Percentiles rank a stretch among this genome's conserved stretches.
Evolutionary conservation across 2,888 invertebrate genomes (phyloP).

Genomic region (Cryptosula pallasiana): DNA sequence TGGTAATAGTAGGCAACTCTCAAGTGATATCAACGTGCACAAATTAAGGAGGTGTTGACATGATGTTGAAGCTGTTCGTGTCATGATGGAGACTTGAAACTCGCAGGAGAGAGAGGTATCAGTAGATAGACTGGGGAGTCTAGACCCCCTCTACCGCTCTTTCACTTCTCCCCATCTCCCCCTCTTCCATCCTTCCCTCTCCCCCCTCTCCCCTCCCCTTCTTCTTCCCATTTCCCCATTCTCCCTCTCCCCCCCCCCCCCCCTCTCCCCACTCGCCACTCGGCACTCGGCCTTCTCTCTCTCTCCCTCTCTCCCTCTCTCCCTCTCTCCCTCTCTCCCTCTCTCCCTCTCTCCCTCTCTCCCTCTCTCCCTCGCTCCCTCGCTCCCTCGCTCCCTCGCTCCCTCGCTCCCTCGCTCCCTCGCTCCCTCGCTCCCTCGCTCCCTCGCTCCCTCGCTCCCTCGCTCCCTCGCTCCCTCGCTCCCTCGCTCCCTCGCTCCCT

Average conservation of each 20-base stretch:
- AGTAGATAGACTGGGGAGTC: too few relatives aligned
- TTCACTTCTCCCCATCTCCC: too few relatives aligned
- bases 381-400: slow-evolving; percentile 15
- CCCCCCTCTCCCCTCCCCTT: not conserved
- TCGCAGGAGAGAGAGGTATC: too few relatives aligned
- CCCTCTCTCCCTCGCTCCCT: too few relatives aligned
- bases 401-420: slow-evolving; percentile 12
- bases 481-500: slow-evolving; percentile 13
- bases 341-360: too few relatives aligned
- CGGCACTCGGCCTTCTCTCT: not conserved
- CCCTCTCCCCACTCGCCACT: not conserved
- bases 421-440: slow-evolving; percentile 17
- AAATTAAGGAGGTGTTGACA: too few relatives aligned
- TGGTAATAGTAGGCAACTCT: too few relatives aligned
- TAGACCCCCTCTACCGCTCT: too few relatives aligned
- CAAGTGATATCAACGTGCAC: too few relatives aligned
- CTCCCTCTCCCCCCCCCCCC: slow-evolving; percentile 4
- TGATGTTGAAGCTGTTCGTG: too few relatives aligned
- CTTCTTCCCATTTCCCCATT: not conserved
- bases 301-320: slow-evolving; percentile 20
- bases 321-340: slow-evolving; percentile 21
- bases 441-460: slow-evolving; percentile 12
- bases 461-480: slow-evolving; percentile 14
- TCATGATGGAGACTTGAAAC: too few relatives aligned
- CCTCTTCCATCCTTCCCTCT: slow-evolving; percentile 11